Evolutionary conservation across 2,797 vertebrate genomes (phyloP), one percentile per base, ranked within the genome.

Genomic region (Antrozous pallidus): DNA sequence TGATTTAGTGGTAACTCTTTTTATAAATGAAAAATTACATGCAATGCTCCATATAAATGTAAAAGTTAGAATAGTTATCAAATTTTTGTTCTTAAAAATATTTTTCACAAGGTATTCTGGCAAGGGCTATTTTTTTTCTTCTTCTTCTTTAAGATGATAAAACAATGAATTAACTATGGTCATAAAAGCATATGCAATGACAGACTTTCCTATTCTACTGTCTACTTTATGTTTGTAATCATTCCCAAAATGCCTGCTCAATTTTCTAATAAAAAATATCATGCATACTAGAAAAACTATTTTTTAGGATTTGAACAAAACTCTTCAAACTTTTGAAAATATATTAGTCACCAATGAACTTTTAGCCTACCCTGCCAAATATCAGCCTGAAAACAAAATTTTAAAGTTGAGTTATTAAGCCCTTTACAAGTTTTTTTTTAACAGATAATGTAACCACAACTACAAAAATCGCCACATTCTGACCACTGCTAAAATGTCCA

Each of bases 401-500:
- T 18, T 80, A 31, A 67, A 65, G n/a, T 38, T 79, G 13, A 94
- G 90, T 33, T 84, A 90, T 51, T 91, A 94, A 92, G 47, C 7
- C 69, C 80, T 89, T 87, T 69, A 80, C 13, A 86, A 77, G 36
- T 94, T 95, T 93, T 95, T 95, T 79, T 63, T 74, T 90, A 75
- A 93, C 22, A 94, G 71, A 93, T 77, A 95, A 91, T 51, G 10
- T 58, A 95, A 93, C 80, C 40, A 83, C 14, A 91, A 78, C 20
- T 85, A 94, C 22, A 94, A 95, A 91, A 89, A 28, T 73, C 28
- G 61, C 45, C 84, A 3, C 26, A 54, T 58, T 95, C 40, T 71
- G 84, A 87, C 83, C 91, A 75, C 38, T 85, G 38, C 5, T 79
- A 95, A 96, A 96, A 36, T 94, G 4, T 22, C 82, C 80, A 96